phyloP scores from a whole-genome alignment of 2,888 invertebrate species.

The Napeogenes sylphis region DNA sequence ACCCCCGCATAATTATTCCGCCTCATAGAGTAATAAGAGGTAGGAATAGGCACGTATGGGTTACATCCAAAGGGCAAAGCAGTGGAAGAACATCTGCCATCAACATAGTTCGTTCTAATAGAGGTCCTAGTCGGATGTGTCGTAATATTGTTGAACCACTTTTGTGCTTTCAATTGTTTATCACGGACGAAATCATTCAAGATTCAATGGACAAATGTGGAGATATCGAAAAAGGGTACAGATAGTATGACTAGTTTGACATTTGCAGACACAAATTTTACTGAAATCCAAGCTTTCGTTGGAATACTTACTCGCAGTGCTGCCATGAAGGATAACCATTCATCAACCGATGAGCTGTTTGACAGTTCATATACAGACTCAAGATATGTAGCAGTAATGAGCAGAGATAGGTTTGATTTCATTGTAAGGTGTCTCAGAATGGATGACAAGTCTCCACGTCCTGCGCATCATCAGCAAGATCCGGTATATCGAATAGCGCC shows the following conservation, averaged over 20 bases:
- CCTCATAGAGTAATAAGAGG: constrained; percentile 29
- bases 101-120: constrained; percentile 26
- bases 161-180: constrained; percentile 20
- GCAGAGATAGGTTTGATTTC: too few species aligned
- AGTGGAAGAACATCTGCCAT: constrained; percentile 26
- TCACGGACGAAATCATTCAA: constrained; percentile 23
- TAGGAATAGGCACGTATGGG: constrained; percentile 27
- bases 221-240: constrained; percentile 16
- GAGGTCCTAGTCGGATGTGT: constrained; percentile 19
- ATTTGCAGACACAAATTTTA: neutral
- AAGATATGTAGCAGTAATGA: too few species aligned
- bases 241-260: constrained; percentile 6
- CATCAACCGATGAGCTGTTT: too few species aligned
- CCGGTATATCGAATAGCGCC: constrained; percentile 7
- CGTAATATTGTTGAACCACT: constrained; percentile 14
- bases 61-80: constrained; percentile 28
- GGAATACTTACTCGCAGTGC: too few species aligned
- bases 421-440: too few species aligned
- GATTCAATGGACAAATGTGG: constrained; percentile 23
- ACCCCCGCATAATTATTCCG: constrained; percentile 25
- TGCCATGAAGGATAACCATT: too few species aligned
- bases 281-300: neutral
- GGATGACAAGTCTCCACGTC: too few species aligned
- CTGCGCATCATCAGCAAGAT: neutral
- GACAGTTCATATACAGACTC: too few species aligned